phyloP scores from a whole-genome alignment of 2,888 invertebrate species.

The Crocallis elinguaria region DNA sequence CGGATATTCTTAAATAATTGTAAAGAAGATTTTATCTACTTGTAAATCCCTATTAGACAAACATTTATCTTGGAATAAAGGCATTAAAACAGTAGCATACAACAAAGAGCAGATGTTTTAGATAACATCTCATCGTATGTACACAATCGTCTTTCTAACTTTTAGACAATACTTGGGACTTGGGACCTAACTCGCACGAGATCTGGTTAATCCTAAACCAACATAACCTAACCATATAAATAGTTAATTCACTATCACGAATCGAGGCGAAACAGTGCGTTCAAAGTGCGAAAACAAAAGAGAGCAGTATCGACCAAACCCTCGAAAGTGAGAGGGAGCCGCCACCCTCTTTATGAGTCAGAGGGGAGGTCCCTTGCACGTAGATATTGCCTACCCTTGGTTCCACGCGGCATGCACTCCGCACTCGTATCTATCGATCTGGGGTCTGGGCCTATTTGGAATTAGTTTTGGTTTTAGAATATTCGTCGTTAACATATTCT shows the following conservation, averaged over 20 bases:
- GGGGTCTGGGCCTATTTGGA: conserved; percentile 40
- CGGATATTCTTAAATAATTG: too few species aligned
- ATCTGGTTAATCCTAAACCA: neutral
- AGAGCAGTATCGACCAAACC: conserved; percentile 82
- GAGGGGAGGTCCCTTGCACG: conserved; percentile 82
- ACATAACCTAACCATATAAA: conserved; percentile 3
- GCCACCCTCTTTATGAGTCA: conserved; percentile 84
- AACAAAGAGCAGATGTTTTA: too few species aligned
- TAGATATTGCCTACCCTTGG: conserved; percentile 70
- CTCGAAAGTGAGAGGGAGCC: conserved; percentile 78
- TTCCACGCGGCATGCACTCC: conserved; percentile 67
- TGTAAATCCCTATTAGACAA: too few species aligned
- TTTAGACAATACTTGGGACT: too few species aligned
- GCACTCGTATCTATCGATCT: conserved; percentile 68
- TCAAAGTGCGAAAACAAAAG: conserved; percentile 80
- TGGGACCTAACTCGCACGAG: neutral
- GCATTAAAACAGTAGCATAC: too few species aligned
- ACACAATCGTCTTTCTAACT: too few species aligned
- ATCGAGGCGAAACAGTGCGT: conserved; percentile 47
- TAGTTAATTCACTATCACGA: conserved; percentile 38
- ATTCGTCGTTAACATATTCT: too few species aligned
- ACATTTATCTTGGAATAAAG: too few species aligned
- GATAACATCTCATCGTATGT: too few species aligned
- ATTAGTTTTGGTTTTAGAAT: conserved; percentile 27
- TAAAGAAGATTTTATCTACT: too few species aligned